Percentiles rank a stretch among this genome's conserved stretches.
phyloP scores from a whole-genome alignment of 2,113 vertebrate species.

The Clupea harengus region DNA sequence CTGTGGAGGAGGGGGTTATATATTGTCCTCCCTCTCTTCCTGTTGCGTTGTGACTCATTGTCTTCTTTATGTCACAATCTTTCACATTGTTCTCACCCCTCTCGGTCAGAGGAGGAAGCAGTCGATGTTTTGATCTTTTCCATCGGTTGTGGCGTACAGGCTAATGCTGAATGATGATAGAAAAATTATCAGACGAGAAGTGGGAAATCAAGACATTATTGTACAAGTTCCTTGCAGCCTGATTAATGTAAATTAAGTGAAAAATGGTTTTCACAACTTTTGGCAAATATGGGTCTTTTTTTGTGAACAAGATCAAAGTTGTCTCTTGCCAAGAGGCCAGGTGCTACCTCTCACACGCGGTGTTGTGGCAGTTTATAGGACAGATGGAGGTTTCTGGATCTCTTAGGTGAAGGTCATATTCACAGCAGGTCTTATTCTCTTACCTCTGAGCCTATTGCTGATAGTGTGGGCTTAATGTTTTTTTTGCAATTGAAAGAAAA shows the following conservation, averaged over 20 bases:
- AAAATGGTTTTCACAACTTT: neutral
- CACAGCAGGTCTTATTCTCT: neutral
- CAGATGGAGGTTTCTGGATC: conserved; percentile 22
- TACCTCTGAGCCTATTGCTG: neutral
- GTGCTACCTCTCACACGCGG: neutral
- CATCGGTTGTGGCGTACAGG: neutral
- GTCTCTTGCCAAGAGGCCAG: neutral
- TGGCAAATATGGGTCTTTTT: neutral
- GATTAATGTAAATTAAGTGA: neutral
- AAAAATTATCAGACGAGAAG: neutral
- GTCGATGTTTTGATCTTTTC: neutral
- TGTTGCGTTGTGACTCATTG: neutral
- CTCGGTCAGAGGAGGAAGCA: neutral
- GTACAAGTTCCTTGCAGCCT: neutral
- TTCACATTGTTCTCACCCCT: neutral
- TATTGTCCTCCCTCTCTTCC: neutral
- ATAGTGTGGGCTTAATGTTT: conserved; percentile 8
- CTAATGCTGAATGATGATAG: neutral
- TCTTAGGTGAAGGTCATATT: neutral
- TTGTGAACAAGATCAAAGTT: neutral
- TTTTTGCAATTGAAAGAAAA: neutral
- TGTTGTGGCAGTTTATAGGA: conserved; percentile 21
- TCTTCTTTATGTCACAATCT: neutral
- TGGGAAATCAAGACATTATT: neutral
- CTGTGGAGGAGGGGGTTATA: neutral